phyloP scores from a whole-genome alignment of 2,888 invertebrate species.

The Chirona hameri region DNA sequence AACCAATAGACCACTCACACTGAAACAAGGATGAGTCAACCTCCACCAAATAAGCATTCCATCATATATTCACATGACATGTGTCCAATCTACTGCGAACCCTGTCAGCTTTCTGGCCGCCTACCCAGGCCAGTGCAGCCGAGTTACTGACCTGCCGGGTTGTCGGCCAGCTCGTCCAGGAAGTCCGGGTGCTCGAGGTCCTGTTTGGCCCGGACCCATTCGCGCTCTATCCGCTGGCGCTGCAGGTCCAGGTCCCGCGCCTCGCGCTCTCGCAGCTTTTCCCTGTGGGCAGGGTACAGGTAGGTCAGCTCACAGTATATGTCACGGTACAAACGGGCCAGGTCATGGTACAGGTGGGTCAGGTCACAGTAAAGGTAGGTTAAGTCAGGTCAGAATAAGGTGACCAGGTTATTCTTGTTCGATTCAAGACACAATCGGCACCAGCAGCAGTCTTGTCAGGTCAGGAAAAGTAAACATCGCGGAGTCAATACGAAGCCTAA shows the following conservation, averaged over 20 bases:
- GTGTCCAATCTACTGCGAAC: no score
- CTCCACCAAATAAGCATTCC: no score
- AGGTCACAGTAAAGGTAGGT: not conserved
- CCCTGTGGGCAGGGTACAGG: slow-evolving; percentile 43
- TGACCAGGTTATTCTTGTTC: no score
- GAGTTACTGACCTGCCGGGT: slow-evolving; percentile 40
- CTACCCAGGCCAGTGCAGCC: not conserved
- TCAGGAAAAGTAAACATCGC: no score
- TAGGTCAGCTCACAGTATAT: slow-evolving; percentile 44
- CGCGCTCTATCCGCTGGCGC: slow-evolving; percentile 51
- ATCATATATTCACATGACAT: no score
- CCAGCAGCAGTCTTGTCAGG: no score
- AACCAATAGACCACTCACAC: no score
- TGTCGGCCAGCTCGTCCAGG: slow-evolving; percentile 52
- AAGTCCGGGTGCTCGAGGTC: slow-evolving; percentile 55
- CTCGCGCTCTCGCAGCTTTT: slow-evolving; percentile 42
- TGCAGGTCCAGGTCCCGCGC: slow-evolving; percentile 45
- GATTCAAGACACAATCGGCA: no score
- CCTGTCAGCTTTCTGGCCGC: no score
- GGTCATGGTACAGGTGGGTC: not conserved
- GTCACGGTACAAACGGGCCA: no score
- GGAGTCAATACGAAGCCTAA: no score
- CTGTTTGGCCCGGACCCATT: slow-evolving; percentile 53
- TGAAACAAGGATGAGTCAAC: no score
- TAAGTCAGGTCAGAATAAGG: not conserved